Evolutionary conservation across 2,113 vertebrate species (phyloP).

Genomic region (Hippocampus abdominalis): DNA sequence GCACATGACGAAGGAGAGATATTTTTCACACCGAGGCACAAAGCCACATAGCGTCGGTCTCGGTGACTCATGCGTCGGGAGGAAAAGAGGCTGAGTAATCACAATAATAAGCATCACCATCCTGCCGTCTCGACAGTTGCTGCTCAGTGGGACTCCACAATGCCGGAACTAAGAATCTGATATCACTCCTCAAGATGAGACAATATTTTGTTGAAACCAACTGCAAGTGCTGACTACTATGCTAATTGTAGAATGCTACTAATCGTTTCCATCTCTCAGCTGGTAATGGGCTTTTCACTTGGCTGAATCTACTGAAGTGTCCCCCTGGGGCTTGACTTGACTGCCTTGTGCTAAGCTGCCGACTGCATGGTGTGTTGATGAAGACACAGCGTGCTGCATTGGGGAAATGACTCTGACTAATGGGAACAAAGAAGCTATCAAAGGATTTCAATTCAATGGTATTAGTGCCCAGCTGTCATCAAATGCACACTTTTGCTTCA

Average conservation of each 20-base stretch:
- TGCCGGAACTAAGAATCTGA: constrained; percentile 26
- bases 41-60: constrained; percentile 37
- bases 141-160: constrained; percentile 17
- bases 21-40: constrained; percentile 64
- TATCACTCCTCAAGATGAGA: constrained; percentile 44
- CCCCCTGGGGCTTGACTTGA: constrained; percentile 24
- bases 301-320: constrained; percentile 42
- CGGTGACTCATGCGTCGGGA: constrained; percentile 59
- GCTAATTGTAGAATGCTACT: constrained; percentile 47
- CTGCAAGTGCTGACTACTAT: constrained; percentile 43
- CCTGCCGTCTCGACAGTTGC: constrained; percentile 55
- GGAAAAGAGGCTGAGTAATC: constrained; percentile 70
- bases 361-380: constrained; percentile 35
- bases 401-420: constrained; percentile 26
- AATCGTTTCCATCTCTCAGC: constrained; percentile 55
- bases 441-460: too few relatives aligned
- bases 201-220: constrained; percentile 45
- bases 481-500: not conserved
- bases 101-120: constrained; percentile 58
- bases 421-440: too few relatives aligned
- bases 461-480: not conserved
- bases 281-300: constrained; percentile 57
- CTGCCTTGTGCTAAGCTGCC: constrained; percentile 35
- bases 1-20: constrained; percentile 40
- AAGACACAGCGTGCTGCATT: constrained; percentile 37